Evolutionary conservation across 2,888 invertebrate genomes (phyloP), one percentile per base, ranked within the genome.

Genomic region (Tenodera sinensis): DNA sequence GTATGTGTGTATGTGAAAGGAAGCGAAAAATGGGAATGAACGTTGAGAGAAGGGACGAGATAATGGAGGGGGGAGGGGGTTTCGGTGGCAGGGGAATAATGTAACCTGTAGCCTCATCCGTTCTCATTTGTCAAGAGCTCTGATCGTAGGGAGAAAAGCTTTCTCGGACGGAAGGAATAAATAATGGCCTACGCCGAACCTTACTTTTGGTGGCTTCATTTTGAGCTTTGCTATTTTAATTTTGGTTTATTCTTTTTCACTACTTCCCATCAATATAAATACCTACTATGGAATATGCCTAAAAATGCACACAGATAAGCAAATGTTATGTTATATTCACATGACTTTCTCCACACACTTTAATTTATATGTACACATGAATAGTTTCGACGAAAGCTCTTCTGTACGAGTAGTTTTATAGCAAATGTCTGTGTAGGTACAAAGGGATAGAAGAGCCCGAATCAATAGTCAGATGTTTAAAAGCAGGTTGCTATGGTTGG

Each of bases 81-180:
- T 30, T 71, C 25, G 82, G 71, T 27, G 85, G 88, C 83, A 34
- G 86, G 86, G 87, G 86, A 83, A 85, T 88, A 82, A 88, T 85
- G 83, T 88, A 90, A 90, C 89, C 88, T 90, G 87, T 87, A 90
- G 88, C 27, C 88, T 88, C 88, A 90, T 90, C 88, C 89, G 83
- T 88, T 88, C 89, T 90, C 89, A 90, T 90, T 90, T 90, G 88
- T 87, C 89, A 90, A 88, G 85, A n/a, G 42, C 89, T 20, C 28
- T 83, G 88, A 27, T 71, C 25, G 86, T 54, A 30, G 81, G 28
- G 81, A 15, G 28, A 15, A 71, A 71, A 71, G 54, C 54, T 71
- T 71, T 71, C 54, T 71, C 54, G 54, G 54, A 71, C 54, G 54
- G 54, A 71, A 71, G 54, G 54, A 71, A 71, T 71, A 71, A 71